phyloP scores from a whole-genome alignment of 2,888 invertebrate species.

The Poecilus cupreus region DNA sequence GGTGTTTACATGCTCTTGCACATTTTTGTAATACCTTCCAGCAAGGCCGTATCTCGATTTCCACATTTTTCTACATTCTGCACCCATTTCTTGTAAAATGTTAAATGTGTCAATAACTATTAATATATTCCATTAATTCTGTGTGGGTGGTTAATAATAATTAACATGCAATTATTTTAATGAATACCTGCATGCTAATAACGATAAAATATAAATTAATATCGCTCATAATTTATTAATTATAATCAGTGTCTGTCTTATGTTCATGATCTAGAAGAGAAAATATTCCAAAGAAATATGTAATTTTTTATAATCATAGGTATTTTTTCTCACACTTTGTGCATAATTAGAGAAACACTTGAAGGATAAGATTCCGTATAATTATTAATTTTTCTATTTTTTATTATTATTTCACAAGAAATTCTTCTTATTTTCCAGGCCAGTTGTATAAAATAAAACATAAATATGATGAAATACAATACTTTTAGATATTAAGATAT shows the following conservation, averaged over 20 bases:
- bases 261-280: slow-evolving; percentile 7
- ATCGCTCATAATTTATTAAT: not conserved
- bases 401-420: not conserved
- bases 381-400: no score
- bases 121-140: slow-evolving; percentile 6
- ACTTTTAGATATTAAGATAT: no score
- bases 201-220: slow-evolving; percentile 21
- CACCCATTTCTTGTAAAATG: slow-evolving; percentile 13
- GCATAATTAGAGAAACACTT: no score
- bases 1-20: slow-evolving; percentile 2
- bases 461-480: no score
- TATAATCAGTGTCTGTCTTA: not conserved
- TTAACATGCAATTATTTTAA: slow-evolving; percentile 54
- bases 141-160: slow-evolving; percentile 49
- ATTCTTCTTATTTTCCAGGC: no score
- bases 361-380: no score
- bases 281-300: slow-evolving; percentile 13
- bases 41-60: not conserved
- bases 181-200: slow-evolving; percentile 37
- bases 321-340: not conserved
- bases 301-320: not conserved
- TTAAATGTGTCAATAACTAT: slow-evolving; percentile 22
- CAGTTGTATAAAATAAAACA: no score
- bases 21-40: not conserved
- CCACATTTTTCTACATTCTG: slow-evolving; percentile 16